These are phyloP conservation scores for Zaprionus tsacasi DNA, from an alignment of 1,140 invertebrate genomes.

Conservation along the genomic window DNA sequence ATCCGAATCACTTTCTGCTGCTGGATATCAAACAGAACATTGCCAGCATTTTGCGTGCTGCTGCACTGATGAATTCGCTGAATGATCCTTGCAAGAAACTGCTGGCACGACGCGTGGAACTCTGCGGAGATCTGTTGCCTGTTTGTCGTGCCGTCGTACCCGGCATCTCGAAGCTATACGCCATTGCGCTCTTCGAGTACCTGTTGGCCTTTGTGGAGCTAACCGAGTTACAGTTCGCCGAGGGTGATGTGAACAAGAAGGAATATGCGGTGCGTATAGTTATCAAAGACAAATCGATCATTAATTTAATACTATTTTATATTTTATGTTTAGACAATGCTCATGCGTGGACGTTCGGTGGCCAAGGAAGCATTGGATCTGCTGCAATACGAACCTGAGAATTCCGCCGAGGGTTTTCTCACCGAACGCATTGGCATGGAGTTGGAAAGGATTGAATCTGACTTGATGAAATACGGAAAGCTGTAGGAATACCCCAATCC, in stretches of 20 bases:
- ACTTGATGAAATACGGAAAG: constrained; percentile 66
- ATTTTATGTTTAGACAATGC: constrained; percentile 53
- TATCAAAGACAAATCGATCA: neutral
- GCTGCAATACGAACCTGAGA: constrained; percentile 88
- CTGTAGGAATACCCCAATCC: constrained; percentile 18
- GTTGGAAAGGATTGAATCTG: constrained; percentile 70
- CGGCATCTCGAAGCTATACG: constrained; percentile 89
- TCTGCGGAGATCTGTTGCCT: constrained; percentile 88
- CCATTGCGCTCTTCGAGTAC: constrained; percentile 90
- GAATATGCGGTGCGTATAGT: constrained; percentile 44
- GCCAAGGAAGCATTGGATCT: constrained; percentile 88
- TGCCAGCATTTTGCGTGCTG: constrained; percentile 86
- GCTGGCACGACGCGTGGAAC: constrained; percentile 85
- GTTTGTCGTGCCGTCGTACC: constrained; percentile 89
- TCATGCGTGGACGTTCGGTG: constrained; percentile 85
- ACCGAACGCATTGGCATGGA: constrained; percentile 83
- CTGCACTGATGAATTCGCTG: constrained; percentile 85
- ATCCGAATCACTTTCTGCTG: constrained; percentile 88
- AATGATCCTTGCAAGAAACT: constrained; percentile 73
- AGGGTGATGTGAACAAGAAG: constrained; percentile 63
- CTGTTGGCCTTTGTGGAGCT: constrained; percentile 88
- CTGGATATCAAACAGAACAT: constrained; percentile 89
- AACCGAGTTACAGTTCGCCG: constrained; percentile 80
- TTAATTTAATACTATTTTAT: neutral
- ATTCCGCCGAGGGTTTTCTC: constrained; percentile 89